Evolutionary conservation across 2,113 vertebrate genomes (phyloP).

Genomic region (Condylura cristata): DNA sequence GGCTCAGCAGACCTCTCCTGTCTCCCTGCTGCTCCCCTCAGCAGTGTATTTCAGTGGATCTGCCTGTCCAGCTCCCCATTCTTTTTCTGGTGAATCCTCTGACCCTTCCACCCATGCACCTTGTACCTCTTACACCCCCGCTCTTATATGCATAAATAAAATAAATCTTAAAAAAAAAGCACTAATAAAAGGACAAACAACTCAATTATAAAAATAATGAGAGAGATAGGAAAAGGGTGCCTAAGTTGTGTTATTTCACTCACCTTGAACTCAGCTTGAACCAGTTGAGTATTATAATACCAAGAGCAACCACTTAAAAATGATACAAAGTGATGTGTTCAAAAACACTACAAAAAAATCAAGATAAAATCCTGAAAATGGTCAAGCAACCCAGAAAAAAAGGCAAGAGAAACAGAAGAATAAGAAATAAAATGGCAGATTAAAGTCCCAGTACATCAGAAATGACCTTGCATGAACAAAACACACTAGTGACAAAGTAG

Average conservation of each 20-base stretch:
- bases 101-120: too few species aligned
- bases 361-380: slow-evolving; percentile 16
- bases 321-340: background rate
- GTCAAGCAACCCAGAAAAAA: background rate
- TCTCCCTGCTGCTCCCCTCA: too few species aligned
- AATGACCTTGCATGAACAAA: background rate
- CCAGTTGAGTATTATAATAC: background rate
- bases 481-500: background rate
- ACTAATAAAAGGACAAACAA: too few species aligned
- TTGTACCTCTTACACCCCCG: too few species aligned
- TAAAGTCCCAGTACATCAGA: background rate
- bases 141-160: too few species aligned
- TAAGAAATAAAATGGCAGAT: slow-evolving; percentile 12
- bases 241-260: background rate
- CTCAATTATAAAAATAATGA: too few species aligned
- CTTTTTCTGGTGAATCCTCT: too few species aligned
- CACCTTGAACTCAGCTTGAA: background rate
- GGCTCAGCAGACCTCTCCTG: too few species aligned
- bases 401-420: background rate
- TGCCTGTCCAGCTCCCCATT: too few species aligned
- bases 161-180: too few species aligned
- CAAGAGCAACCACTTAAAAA: background rate
- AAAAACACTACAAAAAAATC: background rate
- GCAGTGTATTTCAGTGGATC: too few species aligned
- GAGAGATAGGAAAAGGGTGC: background rate